Conservation (phyloP, 1,140 invertebrate genomes). For the Eriosoma lanigerum region DNA sequence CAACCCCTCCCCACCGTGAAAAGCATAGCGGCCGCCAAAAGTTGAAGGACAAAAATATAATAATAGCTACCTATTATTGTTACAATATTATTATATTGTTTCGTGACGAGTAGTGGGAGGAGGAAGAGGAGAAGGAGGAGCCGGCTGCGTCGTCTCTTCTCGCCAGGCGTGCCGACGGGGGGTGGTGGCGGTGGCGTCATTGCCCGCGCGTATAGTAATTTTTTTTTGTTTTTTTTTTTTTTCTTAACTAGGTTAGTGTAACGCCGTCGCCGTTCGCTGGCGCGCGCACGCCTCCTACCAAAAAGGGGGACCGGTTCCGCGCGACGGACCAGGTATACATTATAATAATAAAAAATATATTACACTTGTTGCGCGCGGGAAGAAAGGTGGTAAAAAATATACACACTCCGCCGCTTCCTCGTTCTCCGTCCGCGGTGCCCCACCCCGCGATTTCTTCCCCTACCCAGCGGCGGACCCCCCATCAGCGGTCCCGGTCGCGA, state of each 20-base stretch:
- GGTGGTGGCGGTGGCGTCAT: conserved; percentile 3
- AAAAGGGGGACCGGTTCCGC: conserved; percentile 47
- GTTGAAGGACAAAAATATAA: conserved; percentile 46
- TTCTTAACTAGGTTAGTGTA: conserved; percentile 47
- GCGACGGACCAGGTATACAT: conserved; percentile 2
- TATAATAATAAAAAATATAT: not conserved
- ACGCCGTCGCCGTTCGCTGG: conserved; percentile 14
- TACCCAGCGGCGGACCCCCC: not conserved
- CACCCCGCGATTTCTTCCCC: conserved; percentile 11
- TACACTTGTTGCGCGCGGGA: not conserved
- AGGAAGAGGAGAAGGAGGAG: conserved; percentile 17
- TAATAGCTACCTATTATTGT: too few species aligned
- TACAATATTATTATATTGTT: too few species aligned
- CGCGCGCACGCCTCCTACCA: conserved; percentile 30
- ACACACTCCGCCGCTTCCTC: not conserved
- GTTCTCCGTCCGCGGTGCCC: not conserved
- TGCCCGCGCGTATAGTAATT: not conserved
- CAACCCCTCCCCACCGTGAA: too few species aligned
- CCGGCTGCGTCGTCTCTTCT: not conserved
- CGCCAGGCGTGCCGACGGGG: conserved; percentile 1
- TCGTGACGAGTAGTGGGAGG: too few species aligned
- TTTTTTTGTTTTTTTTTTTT: not conserved
- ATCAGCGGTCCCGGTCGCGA: conserved; percentile 9
- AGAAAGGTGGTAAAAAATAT: not conserved
- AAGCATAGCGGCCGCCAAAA: too few species aligned